Conservation (phyloP, 2,113 vertebrate species). For the Pteronura brasiliensis region DNA sequence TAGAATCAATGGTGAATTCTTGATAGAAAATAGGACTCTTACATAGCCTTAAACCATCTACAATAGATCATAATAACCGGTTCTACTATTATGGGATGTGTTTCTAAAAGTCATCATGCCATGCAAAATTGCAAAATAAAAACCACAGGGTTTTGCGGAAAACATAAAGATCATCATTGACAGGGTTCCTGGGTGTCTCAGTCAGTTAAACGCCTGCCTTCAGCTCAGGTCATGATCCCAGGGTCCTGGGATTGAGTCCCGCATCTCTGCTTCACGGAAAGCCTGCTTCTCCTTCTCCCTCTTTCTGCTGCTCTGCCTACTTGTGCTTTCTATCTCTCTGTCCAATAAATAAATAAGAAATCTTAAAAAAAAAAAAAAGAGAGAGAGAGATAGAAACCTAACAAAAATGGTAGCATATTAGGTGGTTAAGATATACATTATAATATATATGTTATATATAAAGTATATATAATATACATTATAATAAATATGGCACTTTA, state of each 20-base stretch:
- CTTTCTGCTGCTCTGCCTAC: too few species aligned
- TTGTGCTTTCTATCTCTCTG: too few species aligned
- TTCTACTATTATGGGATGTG: neutral
- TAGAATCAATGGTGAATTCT: neutral
- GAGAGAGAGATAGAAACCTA: neutral
- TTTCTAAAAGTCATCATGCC: neutral
- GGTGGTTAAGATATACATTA: neutral
- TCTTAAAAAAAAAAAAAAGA: too few species aligned
- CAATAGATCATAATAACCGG: neutral
- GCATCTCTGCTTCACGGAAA: too few species aligned
- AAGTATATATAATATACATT: too few species aligned
- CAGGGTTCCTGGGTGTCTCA: too few species aligned
- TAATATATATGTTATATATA: too few species aligned
- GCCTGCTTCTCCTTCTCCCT: too few species aligned
- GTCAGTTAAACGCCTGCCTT: too few species aligned
- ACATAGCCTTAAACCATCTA: neutral
- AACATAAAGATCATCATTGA: neutral
- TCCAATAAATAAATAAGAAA: too few species aligned
- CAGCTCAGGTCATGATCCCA: too few species aligned
- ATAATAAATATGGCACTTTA: neutral
- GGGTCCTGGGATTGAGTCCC: too few species aligned
- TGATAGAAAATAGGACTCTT: neutral
- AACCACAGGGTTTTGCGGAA: neutral
- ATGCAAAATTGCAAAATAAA: neutral
- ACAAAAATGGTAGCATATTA: neutral